phyloP scores from a whole-genome alignment of 92 coral and sea anemone genomes.

The Palythoa grandis region DNA sequence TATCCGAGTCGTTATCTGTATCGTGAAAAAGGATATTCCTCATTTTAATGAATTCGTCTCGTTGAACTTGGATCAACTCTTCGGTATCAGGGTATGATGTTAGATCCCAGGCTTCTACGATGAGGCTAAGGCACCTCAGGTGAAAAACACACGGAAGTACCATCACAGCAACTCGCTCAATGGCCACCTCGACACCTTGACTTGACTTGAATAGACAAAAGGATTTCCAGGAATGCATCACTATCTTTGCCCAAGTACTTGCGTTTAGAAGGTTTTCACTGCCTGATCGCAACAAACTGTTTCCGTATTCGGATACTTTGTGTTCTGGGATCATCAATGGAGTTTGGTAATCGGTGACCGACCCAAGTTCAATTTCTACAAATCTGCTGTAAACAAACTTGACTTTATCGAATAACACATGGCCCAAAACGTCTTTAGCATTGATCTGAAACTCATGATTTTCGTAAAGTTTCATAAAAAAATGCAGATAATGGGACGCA shows the following conservation, averaged over 20 bases:
- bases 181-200: not conserved
- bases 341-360: conserved; percentile 15
- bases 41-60: not conserved
- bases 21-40: not conserved
- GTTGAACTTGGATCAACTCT: not conserved
- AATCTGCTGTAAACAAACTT: conserved; percentile 1
- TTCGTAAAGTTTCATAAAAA: conserved; percentile 6
- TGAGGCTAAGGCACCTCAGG: conserved; percentile 9
- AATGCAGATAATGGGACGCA: conserved; percentile 9
- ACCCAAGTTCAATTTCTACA: not conserved
- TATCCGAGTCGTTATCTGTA: not conserved
- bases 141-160: conserved; percentile 21
- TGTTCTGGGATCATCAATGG: conserved; percentile 1
- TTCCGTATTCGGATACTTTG: not conserved
- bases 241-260: conserved; percentile 19
- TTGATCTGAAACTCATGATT: not conserved
- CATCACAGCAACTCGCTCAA: not conserved
- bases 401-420: conserved; percentile 12
- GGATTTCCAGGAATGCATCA: conserved; percentile 23
- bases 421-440: conserved; percentile 11
- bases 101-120: conserved; percentile 19
- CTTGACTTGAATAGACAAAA: not conserved
- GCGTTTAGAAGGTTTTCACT: conserved; percentile 23
- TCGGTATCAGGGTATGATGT: not conserved
- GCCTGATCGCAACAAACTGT: not conserved